A percentile compares a stretch with the other conserved stretches of the same genome.
phyloP scores from a whole-genome alignment of 2,888 invertebrate species.

The Meteorus cinctellus region DNA sequence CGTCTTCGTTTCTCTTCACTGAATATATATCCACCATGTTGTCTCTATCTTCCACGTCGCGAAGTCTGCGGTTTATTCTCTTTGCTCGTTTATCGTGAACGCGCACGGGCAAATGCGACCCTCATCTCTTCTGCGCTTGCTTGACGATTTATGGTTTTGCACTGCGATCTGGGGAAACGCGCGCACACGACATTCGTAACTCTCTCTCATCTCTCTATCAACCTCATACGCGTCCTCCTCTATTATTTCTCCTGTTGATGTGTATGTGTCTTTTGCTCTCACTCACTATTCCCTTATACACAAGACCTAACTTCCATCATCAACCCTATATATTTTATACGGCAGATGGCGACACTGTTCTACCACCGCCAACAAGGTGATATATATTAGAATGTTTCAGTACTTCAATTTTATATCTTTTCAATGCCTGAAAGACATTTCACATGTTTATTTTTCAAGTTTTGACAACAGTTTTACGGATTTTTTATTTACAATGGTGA shows the following conservation, averaged over 20 bases:
- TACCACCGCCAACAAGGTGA: not conserved
- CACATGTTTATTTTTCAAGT: no score
- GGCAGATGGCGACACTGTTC: conserved; percentile 58
- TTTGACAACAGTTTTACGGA: no score
- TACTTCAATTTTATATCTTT: no score
- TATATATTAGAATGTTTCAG: not conserved
- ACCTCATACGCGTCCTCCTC: conserved; percentile 15
- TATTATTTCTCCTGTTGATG: conserved; percentile 24
- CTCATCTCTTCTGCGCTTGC: conserved; percentile 50
- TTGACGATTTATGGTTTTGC: conserved; percentile 52
- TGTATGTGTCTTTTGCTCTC: not conserved
- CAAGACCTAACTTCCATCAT: not conserved
- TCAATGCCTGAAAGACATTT: no score
- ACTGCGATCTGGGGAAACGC: conserved; percentile 31
- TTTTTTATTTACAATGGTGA: no score
- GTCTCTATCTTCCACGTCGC: conserved; percentile 31
- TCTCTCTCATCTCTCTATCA: conserved; percentile 37
- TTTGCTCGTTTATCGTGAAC: conserved; percentile 50
- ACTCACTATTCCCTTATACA: not conserved
- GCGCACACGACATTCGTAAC: conserved; percentile 10
- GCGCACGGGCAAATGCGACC: conserved; percentile 23
- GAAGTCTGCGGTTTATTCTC: conserved; percentile 46
- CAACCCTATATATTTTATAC: conserved; percentile 16
- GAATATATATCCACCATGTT: conserved; percentile 30
- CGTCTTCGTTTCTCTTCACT: conserved; percentile 31